These are phyloP conservation scores for Pelvicachromis taeniatus DNA, from an alignment of 2,113 vertebrate genomes.

Conservation along the genomic window DNA sequence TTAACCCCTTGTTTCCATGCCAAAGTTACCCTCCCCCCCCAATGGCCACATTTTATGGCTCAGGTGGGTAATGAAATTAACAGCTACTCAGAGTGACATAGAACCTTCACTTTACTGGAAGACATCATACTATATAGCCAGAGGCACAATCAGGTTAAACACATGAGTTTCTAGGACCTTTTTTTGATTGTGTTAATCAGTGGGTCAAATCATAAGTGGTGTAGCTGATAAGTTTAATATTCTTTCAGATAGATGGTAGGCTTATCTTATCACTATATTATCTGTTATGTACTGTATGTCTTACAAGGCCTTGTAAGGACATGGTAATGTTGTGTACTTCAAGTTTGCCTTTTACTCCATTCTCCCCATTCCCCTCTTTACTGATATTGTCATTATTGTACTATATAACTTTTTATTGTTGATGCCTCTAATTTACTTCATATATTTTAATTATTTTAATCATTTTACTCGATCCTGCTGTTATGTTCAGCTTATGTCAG, in stretches of 20 bases:
- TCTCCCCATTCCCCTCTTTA: constrained; percentile 18
- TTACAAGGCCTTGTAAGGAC: constrained; percentile 54
- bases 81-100: constrained; percentile 57
- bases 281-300: constrained; percentile 62
- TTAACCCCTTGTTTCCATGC: constrained; percentile 52
- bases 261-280: constrained; percentile 51
- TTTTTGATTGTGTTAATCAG: constrained; percentile 57
- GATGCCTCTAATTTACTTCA: constrained; percentile 50
- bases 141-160: constrained; percentile 63
- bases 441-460: constrained; percentile 65
- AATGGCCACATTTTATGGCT: constrained; percentile 42
- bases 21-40: constrained; percentile 55
- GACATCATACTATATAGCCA: constrained; percentile 32
- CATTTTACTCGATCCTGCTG: constrained; percentile 50
- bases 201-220: constrained; percentile 46
- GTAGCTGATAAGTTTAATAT: constrained; percentile 48
- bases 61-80: constrained; percentile 53
- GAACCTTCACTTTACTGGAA: constrained; percentile 53
- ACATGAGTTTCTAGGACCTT: constrained; percentile 49
- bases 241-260: constrained; percentile 48
- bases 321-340: constrained; percentile 51
- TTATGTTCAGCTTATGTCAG: constrained; percentile 44
- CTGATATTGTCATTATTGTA: constrained; percentile 52
- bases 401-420: constrained; percentile 55
- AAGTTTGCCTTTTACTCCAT: constrained; percentile 50